phyloP scores from a whole-genome alignment of 2,113 vertebrate species.

The Heterotilapia buettikoferi region DNA sequence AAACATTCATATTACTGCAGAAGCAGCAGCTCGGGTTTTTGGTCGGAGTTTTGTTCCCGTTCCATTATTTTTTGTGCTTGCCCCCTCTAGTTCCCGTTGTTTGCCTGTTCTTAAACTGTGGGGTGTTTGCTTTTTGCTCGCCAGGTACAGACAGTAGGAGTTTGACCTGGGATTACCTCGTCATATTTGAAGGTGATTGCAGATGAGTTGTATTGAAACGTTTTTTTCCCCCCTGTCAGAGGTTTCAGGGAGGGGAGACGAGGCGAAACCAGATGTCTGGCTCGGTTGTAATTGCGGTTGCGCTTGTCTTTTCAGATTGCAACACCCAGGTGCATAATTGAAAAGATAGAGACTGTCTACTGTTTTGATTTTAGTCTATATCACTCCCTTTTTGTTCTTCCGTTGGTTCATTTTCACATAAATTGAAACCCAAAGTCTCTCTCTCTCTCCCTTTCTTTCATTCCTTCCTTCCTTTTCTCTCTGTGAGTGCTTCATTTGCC shows the following conservation, averaged over 20 bases:
- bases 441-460: neutral
- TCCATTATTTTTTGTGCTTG: neutral
- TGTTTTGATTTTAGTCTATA: neutral
- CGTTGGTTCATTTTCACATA: neutral
- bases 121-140: constrained; percentile 1
- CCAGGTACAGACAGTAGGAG: neutral
- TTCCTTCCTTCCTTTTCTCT: neutral
- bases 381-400: neutral
- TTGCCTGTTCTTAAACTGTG: neutral
- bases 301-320: constrained; percentile 3
- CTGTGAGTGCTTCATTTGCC: constrained; percentile 40
- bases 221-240: neutral
- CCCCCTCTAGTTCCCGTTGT: neutral
- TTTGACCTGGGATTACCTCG: neutral
- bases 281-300: neutral
- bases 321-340: constrained; percentile 14
- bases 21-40: neutral
- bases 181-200: constrained; percentile 27
- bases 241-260: neutral
- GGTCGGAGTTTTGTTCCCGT: neutral
- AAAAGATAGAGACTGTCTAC: neutral
- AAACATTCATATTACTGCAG: constrained; percentile 47
- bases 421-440: neutral
- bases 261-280: neutral
- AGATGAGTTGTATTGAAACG: neutral